Percentiles rank a stretch among this genome's conserved stretches.
phyloP scores from a whole-genome alignment of 2,113 vertebrate genomes.

The Poecile atricapillus region DNA sequence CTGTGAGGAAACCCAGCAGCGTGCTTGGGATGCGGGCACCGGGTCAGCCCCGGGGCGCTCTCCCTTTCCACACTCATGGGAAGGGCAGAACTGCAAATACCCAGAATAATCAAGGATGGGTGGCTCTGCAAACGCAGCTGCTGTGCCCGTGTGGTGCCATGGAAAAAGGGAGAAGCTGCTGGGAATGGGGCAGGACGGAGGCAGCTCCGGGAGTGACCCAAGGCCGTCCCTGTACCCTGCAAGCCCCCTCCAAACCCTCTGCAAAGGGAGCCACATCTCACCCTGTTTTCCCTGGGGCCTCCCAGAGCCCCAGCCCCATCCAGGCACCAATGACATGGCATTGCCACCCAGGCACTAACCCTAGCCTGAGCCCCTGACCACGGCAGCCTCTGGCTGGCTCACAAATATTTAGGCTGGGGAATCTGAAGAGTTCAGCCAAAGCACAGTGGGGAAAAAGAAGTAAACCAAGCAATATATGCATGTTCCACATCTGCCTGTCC shows the following conservation, averaged over 20 bases:
- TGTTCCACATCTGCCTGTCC: rapidly evolving
- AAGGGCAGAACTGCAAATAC: background rate
- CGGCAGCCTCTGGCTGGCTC: background rate
- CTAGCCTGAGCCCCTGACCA: background rate
- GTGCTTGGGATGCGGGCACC: background rate
- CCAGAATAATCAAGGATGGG: rapidly evolving
- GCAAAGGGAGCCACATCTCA: background rate
- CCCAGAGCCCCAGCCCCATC: background rate
- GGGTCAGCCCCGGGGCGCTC: rapidly evolving
- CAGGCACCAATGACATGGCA: background rate
- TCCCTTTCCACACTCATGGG: background rate
- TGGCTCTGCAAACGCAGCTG: background rate
- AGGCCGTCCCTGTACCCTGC: background rate
- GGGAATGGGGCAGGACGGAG: background rate
- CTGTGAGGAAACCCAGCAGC: background rate
- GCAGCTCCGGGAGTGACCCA: background rate
- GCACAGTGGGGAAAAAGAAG: rapidly evolving
- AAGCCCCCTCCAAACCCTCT: background rate
- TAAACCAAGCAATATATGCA: rapidly evolving
- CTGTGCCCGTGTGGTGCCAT: rapidly evolving
- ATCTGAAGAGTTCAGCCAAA: background rate
- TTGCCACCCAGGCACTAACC: background rate
- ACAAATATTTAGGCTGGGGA: background rate
- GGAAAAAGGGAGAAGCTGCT: background rate
- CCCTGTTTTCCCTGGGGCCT: rapidly evolving